Base-by-base conservation (phyloP, 2,888 invertebrate genomes). In the Frankliniella fusca region DNA sequence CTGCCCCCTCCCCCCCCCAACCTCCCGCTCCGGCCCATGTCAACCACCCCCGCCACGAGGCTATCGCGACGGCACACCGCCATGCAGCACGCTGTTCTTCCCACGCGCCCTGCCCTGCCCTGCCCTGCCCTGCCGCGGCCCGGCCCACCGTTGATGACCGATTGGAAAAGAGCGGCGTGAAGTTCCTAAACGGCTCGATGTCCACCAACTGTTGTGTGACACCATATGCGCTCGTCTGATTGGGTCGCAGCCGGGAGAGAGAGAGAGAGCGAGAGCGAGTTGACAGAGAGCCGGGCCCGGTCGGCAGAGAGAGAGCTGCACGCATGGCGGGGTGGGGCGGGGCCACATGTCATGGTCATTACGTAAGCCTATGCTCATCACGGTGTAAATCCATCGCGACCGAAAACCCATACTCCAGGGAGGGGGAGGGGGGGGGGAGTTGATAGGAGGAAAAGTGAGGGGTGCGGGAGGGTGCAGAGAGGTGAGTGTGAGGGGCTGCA, bases 331-430 rank as follows among this genome's bases (percentile, higher is more conserved):
- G 54, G 54, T 5, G 54, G 11, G 54, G 54, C 15, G 54, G 54
- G 54, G 27, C 27, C 10, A 76, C 27, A 76, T 76, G 70, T 76
- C 70, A 76, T 23, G 70, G 70, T 76, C 70, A 76, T 76, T 76
- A 76, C 70, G 61, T 61, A 5, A 27, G 70, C 70, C 70, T 23
- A 38, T 38, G 70, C 70, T 76, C 70, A 76, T 76, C 70, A 27
- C 54, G 70, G 23, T 76, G 70, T 76, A 76, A 76, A 76, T 76
- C 70, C 27, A 76, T 76, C 70, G 61, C 61, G 61, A 61, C 61
- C 20, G 18, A 61, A 61, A 38, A 38, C 38, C 38, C 38, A 38
- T 38, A 38, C 38, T 38, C 38, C 3, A 3, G 38, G 38, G 38
- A 5, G 38, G 2, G 38, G 38, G 38, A 5, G 2, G 38, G 3